Conservation (phyloP, 1,140 invertebrate genomes). For the Lucilia sericata region DNA sequence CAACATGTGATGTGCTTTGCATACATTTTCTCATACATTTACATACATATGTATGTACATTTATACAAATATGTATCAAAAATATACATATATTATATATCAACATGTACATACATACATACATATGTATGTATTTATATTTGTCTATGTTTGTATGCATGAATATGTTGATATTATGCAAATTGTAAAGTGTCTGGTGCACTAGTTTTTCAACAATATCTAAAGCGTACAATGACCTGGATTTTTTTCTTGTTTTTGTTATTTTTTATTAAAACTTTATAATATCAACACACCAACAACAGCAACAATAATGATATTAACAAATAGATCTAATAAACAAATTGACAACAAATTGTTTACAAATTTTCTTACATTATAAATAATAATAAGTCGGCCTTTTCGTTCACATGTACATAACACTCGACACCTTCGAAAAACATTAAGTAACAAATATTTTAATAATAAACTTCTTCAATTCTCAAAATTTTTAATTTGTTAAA, state of each 20-base stretch:
- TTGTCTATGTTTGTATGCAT: neutral
- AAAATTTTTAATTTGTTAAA: neutral
- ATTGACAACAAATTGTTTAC: slow-evolving; percentile 12
- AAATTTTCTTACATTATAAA: neutral
- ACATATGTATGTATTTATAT: neutral
- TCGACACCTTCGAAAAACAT: neutral
- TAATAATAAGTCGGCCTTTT: neutral
- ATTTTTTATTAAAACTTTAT: neutral
- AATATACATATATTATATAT: neutral
- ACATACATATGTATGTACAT: no score
- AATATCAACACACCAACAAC: neutral
- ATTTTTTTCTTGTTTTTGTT: neutral
- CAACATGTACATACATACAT: no score
- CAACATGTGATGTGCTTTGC: slow-evolving; percentile 25
- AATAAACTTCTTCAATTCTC: neutral
- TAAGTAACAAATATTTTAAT: neutral
- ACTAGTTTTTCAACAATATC: slow-evolving; percentile 9
- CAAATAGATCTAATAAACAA: slow-evolving; percentile 7
- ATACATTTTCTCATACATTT: slow-evolving; percentile 5
- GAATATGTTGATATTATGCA: neutral
- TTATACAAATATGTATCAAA: no score
- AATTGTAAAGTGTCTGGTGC: slow-evolving; percentile 23
- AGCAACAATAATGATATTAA: neutral
- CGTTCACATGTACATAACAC: neutral
- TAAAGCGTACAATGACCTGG: slow-evolving; percentile 13